Evolutionary conservation across 2,797 vertebrate genomes (phyloP).

Genomic region (Sus cebifrons): DNA sequence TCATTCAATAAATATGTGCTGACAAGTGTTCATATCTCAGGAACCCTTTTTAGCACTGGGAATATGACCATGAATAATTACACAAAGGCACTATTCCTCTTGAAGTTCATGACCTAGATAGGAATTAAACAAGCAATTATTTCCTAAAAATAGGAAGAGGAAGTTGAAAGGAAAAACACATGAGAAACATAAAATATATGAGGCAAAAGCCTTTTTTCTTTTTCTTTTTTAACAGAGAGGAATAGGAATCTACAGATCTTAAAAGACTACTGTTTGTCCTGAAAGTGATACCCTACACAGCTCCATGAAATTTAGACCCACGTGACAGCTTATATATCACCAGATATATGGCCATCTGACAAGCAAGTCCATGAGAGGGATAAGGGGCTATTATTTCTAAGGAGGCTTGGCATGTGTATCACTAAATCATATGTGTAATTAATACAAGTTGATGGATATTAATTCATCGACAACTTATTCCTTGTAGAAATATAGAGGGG

Average conservation of each 20-base stretch:
- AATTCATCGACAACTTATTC: slow-evolving; percentile 10
- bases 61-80: background rate
- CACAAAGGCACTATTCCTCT: background rate
- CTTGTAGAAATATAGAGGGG: slow-evolving; percentile 4
- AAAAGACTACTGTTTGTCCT: background rate
- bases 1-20: background rate
- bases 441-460: background rate
- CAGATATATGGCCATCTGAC: background rate
- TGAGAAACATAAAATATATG: background rate
- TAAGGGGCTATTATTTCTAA: background rate
- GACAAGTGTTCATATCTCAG: background rate
- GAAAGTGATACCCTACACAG: background rate
- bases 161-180: background rate
- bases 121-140: background rate
- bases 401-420: background rate
- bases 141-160: background rate
- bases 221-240: background rate
- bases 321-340: background rate
- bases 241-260: background rate
- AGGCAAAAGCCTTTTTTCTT: background rate
- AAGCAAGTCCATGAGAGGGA: background rate
- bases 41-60: background rate
- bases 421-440: slow-evolving; percentile 35
- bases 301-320: background rate
- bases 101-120: background rate